Evolutionary conservation across 2,888 invertebrate species (phyloP).

Genomic region (Yponomeuta plumbellus): DNA sequence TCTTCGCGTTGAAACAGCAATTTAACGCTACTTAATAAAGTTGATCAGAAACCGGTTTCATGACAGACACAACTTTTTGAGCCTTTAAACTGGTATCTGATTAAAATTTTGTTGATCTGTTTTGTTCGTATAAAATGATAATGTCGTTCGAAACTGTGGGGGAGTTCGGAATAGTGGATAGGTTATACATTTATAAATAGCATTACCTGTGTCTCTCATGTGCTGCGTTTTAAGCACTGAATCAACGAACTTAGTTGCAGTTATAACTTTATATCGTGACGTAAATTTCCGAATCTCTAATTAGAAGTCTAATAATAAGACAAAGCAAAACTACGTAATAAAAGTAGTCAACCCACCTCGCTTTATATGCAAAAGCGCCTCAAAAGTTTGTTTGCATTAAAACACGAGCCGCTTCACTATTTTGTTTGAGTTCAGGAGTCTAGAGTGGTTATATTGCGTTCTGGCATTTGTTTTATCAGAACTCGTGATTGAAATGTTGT

Average conservation of each 20-base stretch:
- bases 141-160: not conserved
- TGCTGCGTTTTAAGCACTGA: constrained; percentile 49
- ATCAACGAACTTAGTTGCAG: constrained; percentile 41
- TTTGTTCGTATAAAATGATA: constrained; percentile 12
- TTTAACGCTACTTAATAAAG: constrained; percentile 41
- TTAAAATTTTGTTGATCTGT: constrained; percentile 1
- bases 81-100: not conserved
- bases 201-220: constrained; percentile 48
- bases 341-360: constrained; percentile 76
- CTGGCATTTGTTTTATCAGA: constrained; percentile 67
- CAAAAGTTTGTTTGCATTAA: constrained; percentile 77
- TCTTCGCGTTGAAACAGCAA: constrained; percentile 51
- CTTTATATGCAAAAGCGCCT: constrained; percentile 77
- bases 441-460: constrained; percentile 77
- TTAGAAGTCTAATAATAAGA: constrained; percentile 54
- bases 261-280: constrained; percentile 27
- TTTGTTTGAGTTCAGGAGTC: constrained; percentile 72
- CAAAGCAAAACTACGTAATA: constrained; percentile 72
- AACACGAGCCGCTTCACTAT: constrained; percentile 77
- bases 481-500: constrained; percentile 41
- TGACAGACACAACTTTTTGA: constrained; percentile 42
- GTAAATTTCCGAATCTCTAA: constrained; percentile 27
- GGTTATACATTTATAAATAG: not conserved
- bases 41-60: constrained; percentile 53
- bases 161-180: not conserved